Conservation (phyloP, 2,113 vertebrate species). For the Cebus imitator region DNA sequence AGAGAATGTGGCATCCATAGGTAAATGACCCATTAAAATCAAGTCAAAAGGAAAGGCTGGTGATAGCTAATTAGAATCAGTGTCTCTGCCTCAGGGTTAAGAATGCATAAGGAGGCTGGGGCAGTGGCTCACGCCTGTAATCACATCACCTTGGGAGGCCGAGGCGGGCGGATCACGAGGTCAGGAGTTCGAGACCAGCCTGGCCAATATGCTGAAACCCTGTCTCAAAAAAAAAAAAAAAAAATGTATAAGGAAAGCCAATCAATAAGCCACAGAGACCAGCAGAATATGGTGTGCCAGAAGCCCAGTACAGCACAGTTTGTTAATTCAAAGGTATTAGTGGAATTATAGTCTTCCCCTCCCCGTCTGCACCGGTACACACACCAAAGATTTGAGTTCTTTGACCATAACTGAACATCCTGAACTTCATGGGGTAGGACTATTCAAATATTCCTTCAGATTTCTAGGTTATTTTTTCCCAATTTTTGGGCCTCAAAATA, state of each 20-base stretch:
- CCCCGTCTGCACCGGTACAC: fast-evolving
- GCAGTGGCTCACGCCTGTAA: too few relatives aligned
- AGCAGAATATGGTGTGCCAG: neutral
- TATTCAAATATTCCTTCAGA: neutral
- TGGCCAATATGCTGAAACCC: too few relatives aligned
- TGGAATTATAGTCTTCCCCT: too few relatives aligned
- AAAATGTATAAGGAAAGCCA: neutral
- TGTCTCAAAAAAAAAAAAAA: too few relatives aligned
- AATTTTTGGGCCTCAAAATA: neutral
- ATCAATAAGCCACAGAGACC: fast-evolving
- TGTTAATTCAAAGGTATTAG: neutral
- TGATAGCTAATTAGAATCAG: neutral
- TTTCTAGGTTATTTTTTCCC: neutral
- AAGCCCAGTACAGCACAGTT: fast-evolving
- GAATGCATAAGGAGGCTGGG: neutral
- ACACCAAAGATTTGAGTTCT: neutral
- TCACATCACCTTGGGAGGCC: too few relatives aligned
- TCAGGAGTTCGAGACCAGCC: too few relatives aligned
- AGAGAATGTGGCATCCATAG: neutral
- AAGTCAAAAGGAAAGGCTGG: neutral
- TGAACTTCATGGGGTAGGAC: neutral
- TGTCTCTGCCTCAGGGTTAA: neutral
- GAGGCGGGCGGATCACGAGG: too few relatives aligned
- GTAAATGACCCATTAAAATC: neutral
- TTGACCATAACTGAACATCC: neutral